Base-by-base conservation (phyloP, 2,888 invertebrate genomes). In the Eupithecia dodoneata region DNA sequence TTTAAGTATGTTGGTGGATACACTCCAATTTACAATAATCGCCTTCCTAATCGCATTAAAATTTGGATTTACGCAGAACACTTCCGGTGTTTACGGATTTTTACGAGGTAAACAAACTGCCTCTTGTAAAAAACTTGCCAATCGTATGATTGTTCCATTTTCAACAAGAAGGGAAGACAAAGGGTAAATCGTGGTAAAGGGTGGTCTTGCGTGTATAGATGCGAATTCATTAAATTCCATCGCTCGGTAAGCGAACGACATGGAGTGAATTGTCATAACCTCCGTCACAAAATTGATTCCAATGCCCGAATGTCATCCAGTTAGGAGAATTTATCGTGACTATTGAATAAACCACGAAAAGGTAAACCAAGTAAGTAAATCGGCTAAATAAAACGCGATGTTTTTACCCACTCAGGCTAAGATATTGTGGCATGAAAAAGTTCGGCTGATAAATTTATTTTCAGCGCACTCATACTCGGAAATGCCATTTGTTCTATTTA, bases 161-260 rank as follows among this genome's bases (percentile, higher is more conserved):
- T 75, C 79, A 80, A 79, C 70, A n/a, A 18, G 70, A 70, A 70
- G 70, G 70, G 70, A 79, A 76, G 72, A 76, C 72, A 79, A 80
- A 79, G 72, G 76, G 82, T 83, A 83, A 82, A 82, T 83, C 79
- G 80, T 79, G 66, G 72, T 75, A 74, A 71, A 63, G 72, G 55
- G 77, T 75, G 75, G 76, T 73, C 79, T 87, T 85, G 90, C 91
- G 90, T 91, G 90, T 90, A 80, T 80, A 72, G 44, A 77, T 78
- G 85, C 83, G 83, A 83, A 87, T 88, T 89, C 87, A 87, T 88
- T 87, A 86, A 88, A 88, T 89, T 89, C 87, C 79, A 82, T 84
- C 81, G 85, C 81, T 83, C 85, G 83, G 76, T 83, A 79, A 81
- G 82, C 82, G 83, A 82, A 63, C 73, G 59, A 69, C 76, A 83